Evolutionary conservation across 2,113 vertebrate species (phyloP).

Genomic region (Pundamilia nyererei): DNA sequence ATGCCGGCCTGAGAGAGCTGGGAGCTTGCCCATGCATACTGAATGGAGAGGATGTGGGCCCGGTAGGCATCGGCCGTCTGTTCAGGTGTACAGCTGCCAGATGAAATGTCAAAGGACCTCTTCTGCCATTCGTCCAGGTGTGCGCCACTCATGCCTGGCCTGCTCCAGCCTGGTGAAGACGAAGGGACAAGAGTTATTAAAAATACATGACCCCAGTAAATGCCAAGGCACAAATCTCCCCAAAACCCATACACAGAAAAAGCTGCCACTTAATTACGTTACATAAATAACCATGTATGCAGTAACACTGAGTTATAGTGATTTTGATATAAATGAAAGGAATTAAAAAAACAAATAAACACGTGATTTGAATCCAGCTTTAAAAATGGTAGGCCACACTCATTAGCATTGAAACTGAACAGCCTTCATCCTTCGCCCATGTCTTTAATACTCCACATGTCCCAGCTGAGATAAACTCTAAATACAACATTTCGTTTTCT

Average conservation of each 20-base stretch:
- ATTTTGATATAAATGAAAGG: background rate
- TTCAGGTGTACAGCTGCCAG: conserved; percentile 76
- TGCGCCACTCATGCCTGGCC: conserved; percentile 68
- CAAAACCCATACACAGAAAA: background rate
- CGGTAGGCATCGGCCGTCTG: conserved; percentile 89
- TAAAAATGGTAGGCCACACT: background rate
- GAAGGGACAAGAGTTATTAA: conserved; percentile 57
- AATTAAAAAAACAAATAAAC: background rate
- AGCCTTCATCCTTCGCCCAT: background rate
- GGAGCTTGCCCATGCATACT: conserved; percentile 87
- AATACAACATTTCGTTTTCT: background rate
- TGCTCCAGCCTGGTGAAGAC: conserved; percentile 63
- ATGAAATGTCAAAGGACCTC: conserved; percentile 84
- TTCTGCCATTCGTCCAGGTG: conserved; percentile 92
- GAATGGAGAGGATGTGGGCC: conserved; percentile 83
- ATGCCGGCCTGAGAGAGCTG: conserved; percentile 82
- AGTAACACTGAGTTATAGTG: background rate
- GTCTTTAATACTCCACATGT: background rate
- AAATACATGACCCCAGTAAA: conserved; percentile 45
- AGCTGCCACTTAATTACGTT: background rate
- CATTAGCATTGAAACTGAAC: background rate
- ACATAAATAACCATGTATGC: background rate
- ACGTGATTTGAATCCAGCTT: background rate
- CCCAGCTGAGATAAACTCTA: background rate
- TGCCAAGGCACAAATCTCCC: background rate